Evolutionary conservation across 2,797 vertebrate species (phyloP).

Genomic region (Tamandua tetradactyla): DNA sequence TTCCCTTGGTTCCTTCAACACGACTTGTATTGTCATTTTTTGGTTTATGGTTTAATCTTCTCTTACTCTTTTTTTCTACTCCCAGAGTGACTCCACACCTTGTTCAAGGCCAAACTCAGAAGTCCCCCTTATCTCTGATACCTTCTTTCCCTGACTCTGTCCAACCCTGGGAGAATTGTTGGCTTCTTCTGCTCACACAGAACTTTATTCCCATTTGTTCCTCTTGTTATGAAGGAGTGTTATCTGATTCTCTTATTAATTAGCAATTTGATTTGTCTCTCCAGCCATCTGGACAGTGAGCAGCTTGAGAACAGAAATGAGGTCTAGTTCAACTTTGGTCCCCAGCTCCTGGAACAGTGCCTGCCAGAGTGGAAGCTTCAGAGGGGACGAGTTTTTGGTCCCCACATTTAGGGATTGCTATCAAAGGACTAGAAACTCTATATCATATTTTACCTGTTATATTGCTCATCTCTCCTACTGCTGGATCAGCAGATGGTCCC

Average conservation of each 20-base stretch:
- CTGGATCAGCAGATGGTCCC: slow-evolving; percentile 54
- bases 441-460: slow-evolving; percentile 75
- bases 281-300: not conserved
- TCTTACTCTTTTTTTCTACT: not conserved
- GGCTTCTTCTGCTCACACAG: not conserved
- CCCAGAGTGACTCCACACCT: not conserved
- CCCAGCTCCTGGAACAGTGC: not conserved
- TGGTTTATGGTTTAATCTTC: not conserved
- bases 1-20: not conserved
- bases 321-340: not conserved
- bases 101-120: not conserved
- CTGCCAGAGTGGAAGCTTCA: not conserved
- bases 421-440: not conserved
- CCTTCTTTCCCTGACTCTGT: not conserved
- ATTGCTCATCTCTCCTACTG: slow-evolving; percentile 62
- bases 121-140: not conserved
- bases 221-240: not conserved
- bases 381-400: not conserved
- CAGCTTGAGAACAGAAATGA: not conserved
- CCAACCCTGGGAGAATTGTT: not conserved
- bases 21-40: not conserved
- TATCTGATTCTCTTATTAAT: not conserved
- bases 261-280: not conserved
- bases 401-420: not conserved
- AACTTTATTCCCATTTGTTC: not conserved